phyloP scores from a whole-genome alignment of 2,113 vertebrate genomes.

The Poicephalus gulielmi region DNA sequence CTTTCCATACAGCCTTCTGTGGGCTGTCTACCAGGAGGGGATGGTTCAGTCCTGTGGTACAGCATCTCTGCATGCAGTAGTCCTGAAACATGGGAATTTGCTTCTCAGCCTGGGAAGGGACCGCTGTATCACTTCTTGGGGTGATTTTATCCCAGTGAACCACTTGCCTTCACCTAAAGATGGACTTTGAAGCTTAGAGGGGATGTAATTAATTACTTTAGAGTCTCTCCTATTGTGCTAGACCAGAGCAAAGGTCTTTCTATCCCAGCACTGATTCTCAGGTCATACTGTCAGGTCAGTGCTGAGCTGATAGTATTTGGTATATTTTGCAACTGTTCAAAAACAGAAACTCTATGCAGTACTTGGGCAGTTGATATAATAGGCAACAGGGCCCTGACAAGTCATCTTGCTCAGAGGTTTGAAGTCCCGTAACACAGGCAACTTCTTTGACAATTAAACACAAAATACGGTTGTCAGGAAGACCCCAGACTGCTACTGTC shows the following conservation, averaged over 20 bases:
- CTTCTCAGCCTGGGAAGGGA: slow-evolving; percentile 57
- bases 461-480: not conserved
- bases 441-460: not conserved
- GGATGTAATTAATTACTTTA: not conserved
- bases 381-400: not conserved
- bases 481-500: not conserved
- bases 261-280: not conserved
- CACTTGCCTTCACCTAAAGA: not conserved
- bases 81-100: slow-evolving; percentile 70
- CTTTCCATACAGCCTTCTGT: slow-evolving; percentile 30
- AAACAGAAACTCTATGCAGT: not conserved
- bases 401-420: not conserved
- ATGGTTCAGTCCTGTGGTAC: slow-evolving; percentile 63
- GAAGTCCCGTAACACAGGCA: not conserved
- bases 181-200: not conserved
- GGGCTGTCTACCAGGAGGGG: slow-evolving; percentile 66
- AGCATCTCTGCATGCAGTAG: slow-evolving; percentile 31
- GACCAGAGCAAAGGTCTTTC: not conserved
- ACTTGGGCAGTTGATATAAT: not conserved
- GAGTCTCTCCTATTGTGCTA: not conserved
- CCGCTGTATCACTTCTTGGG: slow-evolving; percentile 61
- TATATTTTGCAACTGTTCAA: not conserved
- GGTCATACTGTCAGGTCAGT: not conserved
- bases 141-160: not conserved
- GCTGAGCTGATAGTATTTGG: not conserved